Evolutionary conservation across 2,888 invertebrate genomes (phyloP).

Genomic region (Callyntrura sp.): DNA sequence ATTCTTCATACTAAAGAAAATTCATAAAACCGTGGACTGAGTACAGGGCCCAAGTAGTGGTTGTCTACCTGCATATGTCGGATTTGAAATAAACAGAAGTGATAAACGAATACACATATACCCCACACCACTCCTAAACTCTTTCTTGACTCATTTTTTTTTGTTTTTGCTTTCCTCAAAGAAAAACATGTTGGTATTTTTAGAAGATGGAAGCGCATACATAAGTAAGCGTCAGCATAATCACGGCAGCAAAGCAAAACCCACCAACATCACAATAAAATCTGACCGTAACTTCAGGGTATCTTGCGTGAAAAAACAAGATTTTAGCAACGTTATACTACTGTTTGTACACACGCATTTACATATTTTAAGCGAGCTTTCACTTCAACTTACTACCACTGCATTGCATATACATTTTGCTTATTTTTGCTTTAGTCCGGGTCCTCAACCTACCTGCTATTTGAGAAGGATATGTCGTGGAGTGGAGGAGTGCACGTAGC

Average conservation of each 20-base stretch:
- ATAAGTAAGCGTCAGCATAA: not conserved
- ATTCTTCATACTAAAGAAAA: conserved; percentile 40
- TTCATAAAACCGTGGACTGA: conserved; percentile 49
- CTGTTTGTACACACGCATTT: not conserved
- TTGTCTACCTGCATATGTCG: not conserved
- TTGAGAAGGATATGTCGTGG: conserved; percentile 88
- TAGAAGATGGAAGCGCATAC: not conserved
- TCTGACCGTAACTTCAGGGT: conserved; percentile 11
- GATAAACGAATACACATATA: conserved; percentile 12
- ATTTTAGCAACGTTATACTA: not conserved
- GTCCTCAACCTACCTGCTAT: conserved; percentile 87
- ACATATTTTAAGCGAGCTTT: conserved; percentile 10
- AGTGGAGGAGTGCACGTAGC: conserved; percentile 88
- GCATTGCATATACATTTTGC: not conserved
- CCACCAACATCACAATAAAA: conserved; percentile 14
- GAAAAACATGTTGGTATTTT: conserved; percentile 4
- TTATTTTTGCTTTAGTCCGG: not conserved
- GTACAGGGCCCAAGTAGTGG: not conserved
- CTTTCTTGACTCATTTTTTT: not conserved
- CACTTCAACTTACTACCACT: not conserved
- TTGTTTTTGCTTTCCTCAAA: not conserved
- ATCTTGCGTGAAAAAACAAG: not conserved
- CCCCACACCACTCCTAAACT: not conserved
- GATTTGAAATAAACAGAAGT: conserved; percentile 29
- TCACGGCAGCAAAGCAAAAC: conserved; percentile 10